Evolutionary conservation across 2,888 invertebrate genomes (phyloP).

Genomic region (Deilephila elpenor): DNA sequence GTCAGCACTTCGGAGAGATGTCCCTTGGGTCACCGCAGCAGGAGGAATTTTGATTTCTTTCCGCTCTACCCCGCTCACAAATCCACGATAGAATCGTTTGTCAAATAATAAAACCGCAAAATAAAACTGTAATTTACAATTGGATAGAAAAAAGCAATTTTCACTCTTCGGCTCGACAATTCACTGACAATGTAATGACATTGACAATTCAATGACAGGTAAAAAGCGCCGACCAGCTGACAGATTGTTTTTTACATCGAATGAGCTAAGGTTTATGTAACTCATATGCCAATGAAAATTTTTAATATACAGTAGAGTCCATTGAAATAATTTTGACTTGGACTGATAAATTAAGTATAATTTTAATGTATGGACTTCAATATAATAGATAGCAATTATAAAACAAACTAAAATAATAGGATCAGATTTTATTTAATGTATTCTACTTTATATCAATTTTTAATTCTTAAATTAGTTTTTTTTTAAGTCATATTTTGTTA

Average conservation of each 20-base stretch:
- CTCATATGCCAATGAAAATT: too few species aligned
- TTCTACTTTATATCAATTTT: too few species aligned
- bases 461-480: too few species aligned
- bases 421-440: too few species aligned
- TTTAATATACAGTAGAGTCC: too few species aligned
- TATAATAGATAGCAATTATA: too few species aligned
- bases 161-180: slow-evolving; percentile 25
- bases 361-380: too few species aligned
- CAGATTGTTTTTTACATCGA: not conserved
- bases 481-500: too few species aligned
- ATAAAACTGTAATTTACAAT: slow-evolving; percentile 19
- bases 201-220: slow-evolving; percentile 5
- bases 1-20: slow-evolving; percentile 72
- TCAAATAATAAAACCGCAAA: slow-evolving; percentile 18
- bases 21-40: slow-evolving; percentile 66
- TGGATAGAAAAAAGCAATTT: slow-evolving; percentile 20
- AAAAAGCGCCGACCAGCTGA: slow-evolving; percentile 8
- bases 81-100: slow-evolving; percentile 27
- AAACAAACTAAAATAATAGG: too few species aligned
- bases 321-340: too few species aligned
- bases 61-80: slow-evolving; percentile 32
- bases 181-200: slow-evolving; percentile 27
- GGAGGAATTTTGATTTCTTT: slow-evolving; percentile 73
- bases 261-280: too few species aligned
- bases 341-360: too few species aligned